A percentile compares a stretch with the other conserved stretches of the same genome.
Conservation (phyloP, 2,797 vertebrate species). For the Numenius phaeopus region DNA sequence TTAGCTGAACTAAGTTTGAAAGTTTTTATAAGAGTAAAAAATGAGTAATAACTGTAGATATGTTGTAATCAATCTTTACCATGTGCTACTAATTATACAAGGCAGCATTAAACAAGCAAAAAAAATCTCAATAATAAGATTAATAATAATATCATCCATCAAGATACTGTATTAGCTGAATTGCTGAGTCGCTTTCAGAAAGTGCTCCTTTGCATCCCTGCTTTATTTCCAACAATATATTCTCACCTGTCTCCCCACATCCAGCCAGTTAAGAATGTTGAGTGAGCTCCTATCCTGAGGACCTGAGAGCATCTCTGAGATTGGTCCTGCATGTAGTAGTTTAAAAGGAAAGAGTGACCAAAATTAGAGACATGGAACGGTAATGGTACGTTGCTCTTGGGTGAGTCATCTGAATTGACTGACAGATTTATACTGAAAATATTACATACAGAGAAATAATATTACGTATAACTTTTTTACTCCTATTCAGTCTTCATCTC, state of each 20-base stretch:
- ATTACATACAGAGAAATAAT: neutral
- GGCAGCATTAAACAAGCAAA: neutral
- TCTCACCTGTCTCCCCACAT: neutral
- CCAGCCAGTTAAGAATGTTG: accelerated
- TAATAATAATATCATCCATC: neutral
- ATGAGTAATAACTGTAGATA: neutral
- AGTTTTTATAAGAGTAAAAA: neutral
- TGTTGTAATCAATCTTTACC: neutral
- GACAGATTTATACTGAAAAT: neutral
- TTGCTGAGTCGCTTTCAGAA: neutral
- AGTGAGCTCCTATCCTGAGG: neutral
- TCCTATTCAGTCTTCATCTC: neutral
- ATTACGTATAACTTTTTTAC: neutral
- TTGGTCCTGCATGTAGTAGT: accelerated
- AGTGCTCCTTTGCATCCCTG: neutral
- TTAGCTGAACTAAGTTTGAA: neutral
- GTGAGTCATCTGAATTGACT: neutral
- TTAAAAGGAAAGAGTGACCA: neutral
- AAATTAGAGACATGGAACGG: neutral
- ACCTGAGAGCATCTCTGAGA: neutral
- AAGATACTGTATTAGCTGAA: neutral
- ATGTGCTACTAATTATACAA: neutral
- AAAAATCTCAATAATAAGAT: neutral
- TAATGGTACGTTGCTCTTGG: neutral
- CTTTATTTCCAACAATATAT: neutral